These are phyloP conservation scores for Oikopleura dioica DNA, from an alignment of 23 tunicate genomes.

Conservation along the genomic window DNA sequence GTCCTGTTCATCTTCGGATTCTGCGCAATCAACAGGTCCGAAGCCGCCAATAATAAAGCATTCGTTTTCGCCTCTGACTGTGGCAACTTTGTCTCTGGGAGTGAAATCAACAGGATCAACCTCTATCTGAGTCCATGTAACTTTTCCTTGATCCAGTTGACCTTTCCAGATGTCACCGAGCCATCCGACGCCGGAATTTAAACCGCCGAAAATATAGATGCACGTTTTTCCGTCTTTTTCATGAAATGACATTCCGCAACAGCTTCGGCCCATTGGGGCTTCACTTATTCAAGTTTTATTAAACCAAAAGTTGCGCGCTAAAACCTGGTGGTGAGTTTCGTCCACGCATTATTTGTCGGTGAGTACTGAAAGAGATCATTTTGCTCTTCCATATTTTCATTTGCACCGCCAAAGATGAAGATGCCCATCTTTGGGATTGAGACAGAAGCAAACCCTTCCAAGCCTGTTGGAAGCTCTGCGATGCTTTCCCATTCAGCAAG, in stretches of 20 bases:
- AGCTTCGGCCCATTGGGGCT: neutral
- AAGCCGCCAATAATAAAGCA: neutral
- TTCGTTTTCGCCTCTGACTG: neutral
- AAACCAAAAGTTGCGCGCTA: no score
- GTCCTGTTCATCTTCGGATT: neutral
- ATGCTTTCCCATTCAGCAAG: neutral
- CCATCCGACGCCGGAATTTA: neutral
- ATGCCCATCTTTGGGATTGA: neutral
- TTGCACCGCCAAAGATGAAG: neutral
- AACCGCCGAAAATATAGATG: neutral
- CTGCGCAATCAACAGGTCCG: slow-evolving; percentile 7
- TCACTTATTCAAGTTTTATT: no score
- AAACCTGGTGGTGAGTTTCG: neutral
- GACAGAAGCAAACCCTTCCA: neutral
- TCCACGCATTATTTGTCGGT: neutral
- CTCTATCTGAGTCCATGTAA: neutral
- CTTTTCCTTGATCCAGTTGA: neutral
- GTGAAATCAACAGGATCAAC: neutral
- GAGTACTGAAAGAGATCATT: neutral
- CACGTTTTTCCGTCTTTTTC: neutral
- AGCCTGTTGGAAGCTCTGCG: neutral
- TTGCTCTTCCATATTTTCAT: neutral
- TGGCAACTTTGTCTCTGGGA: neutral
- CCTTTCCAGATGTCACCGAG: neutral
- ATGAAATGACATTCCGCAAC: neutral